A percentile compares a stretch with the other conserved stretches of the same genome.
Conservation (phyloP, 2,113 vertebrate species). For the Psilopogon haemacephalus region DNA sequence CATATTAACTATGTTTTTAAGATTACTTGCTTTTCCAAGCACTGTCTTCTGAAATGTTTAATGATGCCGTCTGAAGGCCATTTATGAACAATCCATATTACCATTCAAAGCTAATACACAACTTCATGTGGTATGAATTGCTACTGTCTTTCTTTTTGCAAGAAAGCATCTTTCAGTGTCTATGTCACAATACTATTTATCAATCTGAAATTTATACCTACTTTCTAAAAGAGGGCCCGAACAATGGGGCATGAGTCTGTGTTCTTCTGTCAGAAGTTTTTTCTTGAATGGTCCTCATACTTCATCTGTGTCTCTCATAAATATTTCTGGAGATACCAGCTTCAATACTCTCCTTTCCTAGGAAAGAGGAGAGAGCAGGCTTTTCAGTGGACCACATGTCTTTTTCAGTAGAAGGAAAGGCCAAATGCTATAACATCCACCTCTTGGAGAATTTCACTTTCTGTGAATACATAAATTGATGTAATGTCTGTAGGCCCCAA, state of each 20-base stretch:
- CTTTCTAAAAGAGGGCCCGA: not conserved
- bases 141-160: not conserved
- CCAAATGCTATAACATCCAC: not conserved
- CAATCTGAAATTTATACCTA: not conserved
- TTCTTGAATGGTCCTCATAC: not conserved
- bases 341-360: not conserved
- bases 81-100: not conserved
- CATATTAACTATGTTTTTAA: not conserved
- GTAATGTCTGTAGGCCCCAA: not conserved
- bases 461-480: not conserved
- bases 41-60: not conserved
- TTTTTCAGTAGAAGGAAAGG: not conserved
- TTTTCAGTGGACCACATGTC: not conserved
- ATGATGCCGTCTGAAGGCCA: not conserved
- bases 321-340: not conserved
- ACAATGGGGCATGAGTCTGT: not conserved
- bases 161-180: not conserved
- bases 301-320: not conserved
- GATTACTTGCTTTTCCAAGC: not conserved
- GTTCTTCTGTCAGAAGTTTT: not conserved
- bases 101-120: not conserved
- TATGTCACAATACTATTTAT: not conserved
- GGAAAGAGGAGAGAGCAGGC: not conserved
- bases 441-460: not conserved
- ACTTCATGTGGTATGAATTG: not conserved